Conservation (phyloP, 2,797 vertebrate species). For the Leuciscus waleckii region DNA sequence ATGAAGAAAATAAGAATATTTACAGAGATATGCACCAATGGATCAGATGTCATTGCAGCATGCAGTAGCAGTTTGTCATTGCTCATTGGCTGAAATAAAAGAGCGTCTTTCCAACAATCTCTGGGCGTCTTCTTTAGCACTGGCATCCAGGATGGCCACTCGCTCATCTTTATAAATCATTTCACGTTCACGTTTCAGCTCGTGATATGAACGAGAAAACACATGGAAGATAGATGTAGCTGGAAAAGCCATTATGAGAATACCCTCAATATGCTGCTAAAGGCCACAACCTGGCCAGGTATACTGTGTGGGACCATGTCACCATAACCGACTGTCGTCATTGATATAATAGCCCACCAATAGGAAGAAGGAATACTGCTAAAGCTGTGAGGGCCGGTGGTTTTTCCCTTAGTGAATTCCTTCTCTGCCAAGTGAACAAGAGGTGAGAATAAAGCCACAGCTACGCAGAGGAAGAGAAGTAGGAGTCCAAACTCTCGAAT, state of each 20-base stretch:
- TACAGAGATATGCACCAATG: neutral
- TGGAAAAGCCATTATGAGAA: constrained; percentile 97
- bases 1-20: neutral
- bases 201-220: constrained; percentile 92
- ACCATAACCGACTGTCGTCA: constrained; percentile 96
- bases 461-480: constrained; percentile 91
- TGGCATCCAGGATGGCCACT: constrained; percentile 62
- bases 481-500: constrained; percentile 90
- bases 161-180: constrained; percentile 75
- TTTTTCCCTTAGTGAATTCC: constrained; percentile 86
- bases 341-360: constrained; percentile 99
- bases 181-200: constrained; percentile 87
- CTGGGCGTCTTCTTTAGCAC: constrained; percentile 49
- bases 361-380: constrained; percentile 94
- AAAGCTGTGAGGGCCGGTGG: constrained; percentile 85
- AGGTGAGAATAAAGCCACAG: constrained; percentile 90
- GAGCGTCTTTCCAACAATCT: constrained; percentile 12
- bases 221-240: constrained; percentile 97
- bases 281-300: constrained; percentile 92
- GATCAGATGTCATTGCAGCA: neutral
- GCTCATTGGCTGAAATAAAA: constrained; percentile 9
- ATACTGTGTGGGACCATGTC: constrained; percentile 95
- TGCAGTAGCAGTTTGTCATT: constrained; percentile 4
- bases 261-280: constrained; percentile 96
- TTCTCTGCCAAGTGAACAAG: constrained; percentile 92